Base-by-base conservation (phyloP, 2,113 vertebrate species). In the Oreochromis spilurus region DNA sequence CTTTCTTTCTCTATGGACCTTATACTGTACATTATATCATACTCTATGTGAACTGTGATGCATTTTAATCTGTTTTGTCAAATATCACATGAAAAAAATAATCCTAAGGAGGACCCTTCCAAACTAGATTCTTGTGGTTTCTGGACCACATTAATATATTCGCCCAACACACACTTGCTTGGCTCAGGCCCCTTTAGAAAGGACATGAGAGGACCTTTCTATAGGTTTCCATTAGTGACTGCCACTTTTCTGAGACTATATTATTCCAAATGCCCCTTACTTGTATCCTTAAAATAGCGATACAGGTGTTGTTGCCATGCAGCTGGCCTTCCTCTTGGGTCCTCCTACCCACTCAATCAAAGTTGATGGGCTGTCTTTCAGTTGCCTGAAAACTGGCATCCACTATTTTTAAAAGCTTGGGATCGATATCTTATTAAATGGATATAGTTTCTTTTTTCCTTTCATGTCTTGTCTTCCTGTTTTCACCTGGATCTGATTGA, bases 361-460 rank as follows among this genome's bases (percentile, higher is more conserved):
- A 90, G 77, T 85, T 88, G 93, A 95, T 88, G 83, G 86, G 21
- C 83, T 91, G 89, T 92, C 91, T 82, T 91, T 93, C 84, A 93
- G 78, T 86, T 79, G 84, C 72, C 89, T 82, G 82, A 89, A 94
- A 91, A 90, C 84, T 87, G 89, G 82, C 89, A 92, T 90, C 88
- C 75, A 81, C 89, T 54, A 45, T 88, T 90, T 90, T 92, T 89
- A 91, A 92, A 91, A 87, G 81, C 87, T 57, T 34, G 16, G 79
- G 89, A 94, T 95, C 94, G 90, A 95, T 95, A 95, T 81, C 87
- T 89, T 94, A 95, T 93, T 94, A 94, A 93, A 95, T 82, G 50
- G 82, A 92, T 91, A 81, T 53, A 82, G n/a, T 92, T 90, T 80
- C 43, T 58, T 79, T 84, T 45, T 19, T 60, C 31, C 34, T n/a